Base-by-base conservation (phyloP, 2,888 invertebrate genomes). In the Polydrusus pterygomalis region DNA sequence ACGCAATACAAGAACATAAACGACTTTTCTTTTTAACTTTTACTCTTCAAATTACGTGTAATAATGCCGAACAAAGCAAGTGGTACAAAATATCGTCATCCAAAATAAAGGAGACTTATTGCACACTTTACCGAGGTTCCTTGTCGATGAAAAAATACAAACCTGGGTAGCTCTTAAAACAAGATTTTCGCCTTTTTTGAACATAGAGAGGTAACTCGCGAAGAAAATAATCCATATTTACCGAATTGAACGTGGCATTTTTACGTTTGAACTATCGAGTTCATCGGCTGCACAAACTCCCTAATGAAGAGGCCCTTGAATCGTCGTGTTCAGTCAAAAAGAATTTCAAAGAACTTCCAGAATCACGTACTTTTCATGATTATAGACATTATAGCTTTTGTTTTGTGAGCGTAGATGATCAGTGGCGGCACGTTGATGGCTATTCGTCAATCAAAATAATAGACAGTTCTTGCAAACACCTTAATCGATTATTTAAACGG, bases 331-430 rank as follows among this genome's bases (percentile, higher is more conserved):
- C 40, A 30, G 2, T 43, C 43, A 63, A 40, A 34, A 45, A 13
- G 45, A 63, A 45, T 63, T 79, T 49, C 9, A 17, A 49, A 49
- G 47, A 17, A 49, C 17, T 49, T 49, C 17, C 47, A n/a, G 17
- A 17, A 49, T 49, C 47, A 49, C 47, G 47, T 49, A 49, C 47
- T 49, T 49, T 49, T 8, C 17, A 49, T 17, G 47, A 49, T 49
- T 49, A 49, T 49, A 49, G 47, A 49, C 47, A 49, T 49, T 49
- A n/a, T n/a, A 49, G 47, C 47, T 49, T 49, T 49, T 49, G 47
- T 49, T 17, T 34, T 17, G 17, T 9, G 47, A 49, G 47, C 0
- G 17, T 17, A 9, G 17, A 5, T 49, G 6, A 49, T 49, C 17
- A 49, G 47, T 17, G 17, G 17, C 47, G 34, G 34, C 25, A 5